Evolutionary conservation across 2,888 invertebrate genomes (phyloP), one percentile per base, ranked within the genome.

Genomic region (Leucophora obtusa): DNA sequence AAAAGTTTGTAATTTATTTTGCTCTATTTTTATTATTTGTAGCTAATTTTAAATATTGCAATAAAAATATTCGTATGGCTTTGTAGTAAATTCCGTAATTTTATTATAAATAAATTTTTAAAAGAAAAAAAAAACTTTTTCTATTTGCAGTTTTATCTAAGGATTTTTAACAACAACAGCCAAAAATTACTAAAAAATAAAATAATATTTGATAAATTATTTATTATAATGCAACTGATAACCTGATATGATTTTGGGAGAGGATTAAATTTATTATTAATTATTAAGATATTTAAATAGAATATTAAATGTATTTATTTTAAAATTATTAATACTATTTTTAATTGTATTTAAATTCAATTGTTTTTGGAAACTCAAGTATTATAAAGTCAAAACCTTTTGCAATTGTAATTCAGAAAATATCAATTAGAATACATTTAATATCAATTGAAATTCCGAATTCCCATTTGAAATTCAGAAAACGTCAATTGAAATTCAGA

Each of bases 71-170:
- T 17, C 56, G 65, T 59, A 50, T 77, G 65, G 80, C 69, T 76
- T 81, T 70, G 8, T 38, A 59, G 28, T 38, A 38, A 70, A 66
- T 24, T 59, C 11, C n/a, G 51, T 21, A 35, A 50, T 33, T 50
- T 35, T 72, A 59, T 51, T 28, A 17, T 50, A 18, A 50, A 75
- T 6, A 28, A 28, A 6, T 14, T 47, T 58, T 54, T 65, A 72
- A 71, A 74, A 21, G 33, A 63, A 38, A 73, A 60, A 60, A 68
- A 72, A 77, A 77, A 81, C 81, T 77, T 81, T 81, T 81, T 81
- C 81, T 81, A 81, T 81, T 81, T 81, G 77, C 81, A 81, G 81
- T 81, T 77, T 77, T 77, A 77, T 47, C 77, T 81, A 81, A 81
- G 81, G 81, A 81, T 70, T 66, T 69, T 69, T 73, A 59, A 65